Evolutionary conservation across 2,113 vertebrate species (phyloP).

Genomic region (Chiloscyllium plagiosum): DNA sequence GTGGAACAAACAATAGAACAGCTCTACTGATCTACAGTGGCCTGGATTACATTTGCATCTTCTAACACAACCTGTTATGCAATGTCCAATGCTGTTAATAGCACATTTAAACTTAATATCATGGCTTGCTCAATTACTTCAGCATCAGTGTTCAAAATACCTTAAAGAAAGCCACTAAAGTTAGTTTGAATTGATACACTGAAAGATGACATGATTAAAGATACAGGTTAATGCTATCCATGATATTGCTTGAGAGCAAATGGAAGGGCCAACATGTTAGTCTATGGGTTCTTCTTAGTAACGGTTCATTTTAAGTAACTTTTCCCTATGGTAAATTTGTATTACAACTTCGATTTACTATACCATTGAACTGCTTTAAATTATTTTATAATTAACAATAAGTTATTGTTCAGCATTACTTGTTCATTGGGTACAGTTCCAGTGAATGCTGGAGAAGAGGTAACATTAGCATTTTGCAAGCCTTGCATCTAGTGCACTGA

Average conservation of each 20-base stretch:
- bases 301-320: neutral
- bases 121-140: neutral
- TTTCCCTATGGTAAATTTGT: neutral
- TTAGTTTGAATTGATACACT: neutral
- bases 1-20: neutral
- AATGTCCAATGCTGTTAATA: neutral
- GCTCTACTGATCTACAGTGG: neutral
- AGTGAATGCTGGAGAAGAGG: slow-evolving; percentile 20
- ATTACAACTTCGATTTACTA: neutral
- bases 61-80: neutral
- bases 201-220: neutral
- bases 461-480: slow-evolving; percentile 20
- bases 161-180: neutral
- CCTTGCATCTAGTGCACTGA: slow-evolving; percentile 7
- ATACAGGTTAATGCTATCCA: neutral
- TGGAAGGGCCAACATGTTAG: neutral
- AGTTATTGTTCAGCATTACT: neutral
- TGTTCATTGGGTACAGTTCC: slow-evolving; percentile 9
- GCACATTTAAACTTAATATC: neutral
- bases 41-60: neutral
- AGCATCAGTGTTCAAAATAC: neutral
- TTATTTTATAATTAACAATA: no score
- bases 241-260: neutral
- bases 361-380: neutral
- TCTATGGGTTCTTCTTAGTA: neutral